Evolutionary conservation across 2,113 vertebrate genomes (phyloP), one percentile per base, ranked within the genome.

Genomic region (Hypanus sabinus): DNA sequence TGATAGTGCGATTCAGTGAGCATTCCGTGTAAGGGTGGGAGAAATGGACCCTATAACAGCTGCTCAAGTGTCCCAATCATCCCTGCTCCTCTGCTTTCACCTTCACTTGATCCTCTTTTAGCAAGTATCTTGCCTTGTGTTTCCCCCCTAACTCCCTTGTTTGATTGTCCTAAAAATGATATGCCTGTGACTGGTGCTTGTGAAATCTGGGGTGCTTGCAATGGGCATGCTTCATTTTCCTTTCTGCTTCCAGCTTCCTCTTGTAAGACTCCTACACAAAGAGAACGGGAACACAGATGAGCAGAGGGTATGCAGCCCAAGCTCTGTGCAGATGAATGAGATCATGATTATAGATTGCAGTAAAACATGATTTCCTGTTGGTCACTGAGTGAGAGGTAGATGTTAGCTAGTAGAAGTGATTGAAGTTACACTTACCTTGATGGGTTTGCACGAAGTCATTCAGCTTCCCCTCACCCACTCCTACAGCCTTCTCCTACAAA

Each of bases 401-500:
- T 88, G 57, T 88, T 65, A 88, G 30, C 57, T 62, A 62, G 60
- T 62, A 88, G 81, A 85, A 24, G 57, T 14, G n/a, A 65, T 33
- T 88, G 85, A 88, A n/a, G 30, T 88, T 18, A 88, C 85, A 5
- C 85, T 33, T 60, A 88, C 85, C 85, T 65, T 88, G 30, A 16
- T 62, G 57, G 27, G 12, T 88, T 88, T 57, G 57, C 57, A 62
- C 27, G 14, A 88, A 88, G 57, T 88, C 57, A 88, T 4, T 33
- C 5, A n/a, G 85, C 11, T 88, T 88, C 62, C 57, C 85, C 85
- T 88, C 85, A 88, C 85, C 14, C 85, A 62, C 57, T 88, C 60
- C 85, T 62, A 65, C 57, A 65, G 85, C 57, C 30, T 88, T 88
- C 57, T 88, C 85, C 85, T 88, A 88, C 30, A 88, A 88, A 88